phyloP scores from a whole-genome alignment of 2,113 vertebrate genomes.

The Larimichthys polyactis region DNA sequence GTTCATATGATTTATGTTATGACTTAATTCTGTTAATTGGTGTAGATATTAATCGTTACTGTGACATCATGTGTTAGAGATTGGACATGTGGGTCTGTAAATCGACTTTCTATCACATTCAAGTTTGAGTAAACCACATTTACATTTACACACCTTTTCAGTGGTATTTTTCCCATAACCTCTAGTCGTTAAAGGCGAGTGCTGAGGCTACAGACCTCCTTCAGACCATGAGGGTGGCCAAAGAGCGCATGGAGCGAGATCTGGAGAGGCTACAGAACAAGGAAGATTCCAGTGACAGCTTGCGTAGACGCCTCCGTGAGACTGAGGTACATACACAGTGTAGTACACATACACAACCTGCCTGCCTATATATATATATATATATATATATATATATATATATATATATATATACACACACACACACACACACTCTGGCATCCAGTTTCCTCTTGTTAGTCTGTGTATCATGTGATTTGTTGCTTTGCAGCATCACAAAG shows the following conservation, averaged over 20 bases:
- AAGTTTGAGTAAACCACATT: background rate
- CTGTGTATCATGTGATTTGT: conserved; percentile 18
- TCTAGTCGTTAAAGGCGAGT: conserved; percentile 93
- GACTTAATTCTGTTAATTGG: background rate
- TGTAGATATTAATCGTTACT: background rate
- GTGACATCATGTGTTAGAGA: background rate
- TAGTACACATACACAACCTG: background rate
- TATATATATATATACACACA: no score
- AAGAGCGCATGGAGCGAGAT: conserved; percentile 95
- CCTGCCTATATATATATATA: background rate
- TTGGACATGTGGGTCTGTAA: background rate
- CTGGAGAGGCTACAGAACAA: conserved; percentile 93
- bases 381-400: no score
- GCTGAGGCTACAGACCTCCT: conserved; percentile 96
- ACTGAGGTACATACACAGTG: conserved; percentile 86
- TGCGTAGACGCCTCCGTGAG: conserved; percentile 93
- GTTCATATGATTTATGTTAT: background rate
- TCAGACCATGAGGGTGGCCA: conserved; percentile 92
- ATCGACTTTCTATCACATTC: background rate
- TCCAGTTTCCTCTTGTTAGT: background rate
- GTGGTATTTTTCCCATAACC: background rate
- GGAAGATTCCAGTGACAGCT: conserved; percentile 95
- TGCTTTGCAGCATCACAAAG: background rate
- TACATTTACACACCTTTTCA: background rate
- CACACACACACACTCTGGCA: background rate